Evolutionary conservation across 2,888 invertebrate species (phyloP).

Genomic region (Amphipoea oculea): DNA sequence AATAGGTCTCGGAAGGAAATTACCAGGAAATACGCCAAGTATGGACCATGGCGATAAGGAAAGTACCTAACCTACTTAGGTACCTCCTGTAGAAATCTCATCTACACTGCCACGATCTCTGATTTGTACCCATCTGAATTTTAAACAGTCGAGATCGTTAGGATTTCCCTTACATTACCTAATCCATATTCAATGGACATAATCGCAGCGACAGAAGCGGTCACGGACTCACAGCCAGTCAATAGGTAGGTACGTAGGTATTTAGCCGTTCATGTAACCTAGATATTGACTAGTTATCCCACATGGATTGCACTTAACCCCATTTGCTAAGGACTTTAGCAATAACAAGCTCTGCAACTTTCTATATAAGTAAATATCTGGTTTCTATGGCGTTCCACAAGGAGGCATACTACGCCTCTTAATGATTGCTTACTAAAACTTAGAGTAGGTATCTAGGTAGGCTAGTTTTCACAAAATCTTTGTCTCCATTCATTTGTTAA

Average conservation of each 20-base stretch:
- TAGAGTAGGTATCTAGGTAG: not conserved
- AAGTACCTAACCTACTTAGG: not conserved
- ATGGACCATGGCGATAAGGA: no score
- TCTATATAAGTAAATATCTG: slow-evolving; percentile 6
- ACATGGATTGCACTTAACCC: slow-evolving; percentile 28
- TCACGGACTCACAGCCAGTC: not conserved
- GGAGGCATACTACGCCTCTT: slow-evolving; percentile 3
- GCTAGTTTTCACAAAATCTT: not conserved
- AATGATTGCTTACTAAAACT: not conserved
- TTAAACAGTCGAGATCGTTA: not conserved
- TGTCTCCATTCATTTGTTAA: not conserved
- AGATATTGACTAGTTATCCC: slow-evolving; percentile 42
- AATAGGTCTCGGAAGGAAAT: not conserved
- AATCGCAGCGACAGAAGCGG: not conserved
- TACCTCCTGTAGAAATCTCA: slow-evolving; percentile 6
- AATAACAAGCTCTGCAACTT: slow-evolving; percentile 18
- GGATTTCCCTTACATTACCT: not conserved
- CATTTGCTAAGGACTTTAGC: slow-evolving; percentile 15
- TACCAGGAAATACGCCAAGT: not conserved
- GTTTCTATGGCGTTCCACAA: slow-evolving; percentile 11
- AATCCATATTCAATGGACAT: slow-evolving; percentile 22
- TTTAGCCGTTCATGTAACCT: slow-evolving; percentile 24
- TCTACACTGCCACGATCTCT: not conserved
- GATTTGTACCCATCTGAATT: not conserved
- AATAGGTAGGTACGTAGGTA: not conserved